Base-by-base conservation (phyloP, 2,113 vertebrate genomes). In the Antechinus stuartii region DNA sequence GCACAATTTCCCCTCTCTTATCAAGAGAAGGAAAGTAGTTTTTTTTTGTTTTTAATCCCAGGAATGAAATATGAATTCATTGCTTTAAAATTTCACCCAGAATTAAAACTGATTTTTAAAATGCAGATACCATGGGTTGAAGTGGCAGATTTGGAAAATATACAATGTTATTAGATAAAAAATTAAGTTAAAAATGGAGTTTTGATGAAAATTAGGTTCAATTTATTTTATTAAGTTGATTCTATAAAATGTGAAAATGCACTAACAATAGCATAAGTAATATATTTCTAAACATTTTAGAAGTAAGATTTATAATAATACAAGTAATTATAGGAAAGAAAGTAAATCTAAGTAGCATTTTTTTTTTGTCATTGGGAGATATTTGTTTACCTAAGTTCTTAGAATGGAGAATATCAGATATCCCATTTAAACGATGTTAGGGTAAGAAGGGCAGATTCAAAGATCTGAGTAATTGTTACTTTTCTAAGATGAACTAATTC, bases 281-380 rank as follows among this genome's bases (percentile, higher is more conserved):
- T 90, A 11, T 61, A 35, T 53, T 91, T 19, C 84, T 16, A 84
- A 84, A 9, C 89, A 23, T 92, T 94, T 94, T 92, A 84, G 49
- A 92, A 14, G 22, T 76, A 94, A 54, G 35, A 1, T 93, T 96
- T 97, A 10, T 92, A 95, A 96, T 89, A 27, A 94, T 52, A 6
- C 92, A 93, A 94, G 76, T 16, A 91, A 53, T 26, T n/a, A 91
- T 1, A 8, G n/a, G 26, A 96, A 24, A 3, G 9, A 54, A 3
- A 52, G 0, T 46, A n/a, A 93, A 93, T 52, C 25, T 0, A 90
- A 68, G 92, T 92, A 52, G 84, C n/a, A 90, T 76, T 95, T 92
- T 16, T 22, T 50, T 61, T 55, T 5, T 52, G 42, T 68, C 16
- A 47, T 47, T 14, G 26, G 90, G 49, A 90, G 46, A 49, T 2